Base-by-base conservation (phyloP, 2,888 invertebrate genomes). In the Drosophila rellima region DNA sequence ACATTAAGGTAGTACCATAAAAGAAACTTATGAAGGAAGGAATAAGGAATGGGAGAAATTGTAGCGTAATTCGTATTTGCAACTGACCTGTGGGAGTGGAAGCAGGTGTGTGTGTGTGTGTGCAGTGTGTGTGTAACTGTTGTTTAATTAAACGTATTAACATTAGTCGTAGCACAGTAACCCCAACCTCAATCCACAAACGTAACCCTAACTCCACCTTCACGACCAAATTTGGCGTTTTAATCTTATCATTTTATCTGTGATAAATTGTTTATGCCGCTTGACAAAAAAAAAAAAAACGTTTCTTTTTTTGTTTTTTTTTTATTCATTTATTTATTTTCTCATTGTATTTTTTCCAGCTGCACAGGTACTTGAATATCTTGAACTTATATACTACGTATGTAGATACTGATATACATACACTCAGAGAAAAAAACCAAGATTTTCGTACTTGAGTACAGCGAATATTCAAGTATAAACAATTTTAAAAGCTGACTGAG, bases 201-300 rank as follows among this genome's bases (percentile, higher is more conserved):
- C 35, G 37, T 18, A 23, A 39, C 40, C 42, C 33, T 13, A n/a
- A 61, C 61, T 35, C 37, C 37, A 57, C 54, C 54, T 45, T 44
- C 13, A 29, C 17, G 23, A 26, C 31, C 7, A n/a, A 44, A 45
- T 31, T 45, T 65, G 17, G 54, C 52, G 35, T 56, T 66, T 74
- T 74, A 74, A 74, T 74, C 74, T 74, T 60, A 74, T 74, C 70
- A 62, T 67, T 65, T 74, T 66, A 74, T 74, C 54, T 74, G 51
- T 62, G 70, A 74, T 74, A 74, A 70, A 74, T 70, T 70, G 59
- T 70, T 74, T 66, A 70, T 74, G 39, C 35, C 57, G 62, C 59
- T 59, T 33, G 35, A 44, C 37, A 45, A 44, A 50, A 55, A 54
- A 20, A 44, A 33, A 45, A 44, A 50, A 55, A 54, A 20, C 26